phyloP scores from a whole-genome alignment of 2,888 invertebrate genomes.

The Colostygia pectinataria region DNA sequence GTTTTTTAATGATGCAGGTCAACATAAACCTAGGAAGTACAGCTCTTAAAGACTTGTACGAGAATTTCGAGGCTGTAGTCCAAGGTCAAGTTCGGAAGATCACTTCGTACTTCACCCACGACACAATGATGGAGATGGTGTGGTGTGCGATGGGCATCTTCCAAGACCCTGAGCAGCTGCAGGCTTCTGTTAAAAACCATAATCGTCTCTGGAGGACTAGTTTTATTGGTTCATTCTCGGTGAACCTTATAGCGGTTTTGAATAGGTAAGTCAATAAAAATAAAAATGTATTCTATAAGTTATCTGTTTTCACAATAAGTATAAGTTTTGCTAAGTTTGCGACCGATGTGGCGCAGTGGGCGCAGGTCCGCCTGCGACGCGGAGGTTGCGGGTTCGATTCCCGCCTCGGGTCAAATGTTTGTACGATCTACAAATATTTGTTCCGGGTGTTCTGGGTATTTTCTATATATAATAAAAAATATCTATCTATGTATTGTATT shows the following conservation, averaged over 20 bases:
- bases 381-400: no score
- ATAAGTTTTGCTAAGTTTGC: no score
- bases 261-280: conserved; percentile 87
- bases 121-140: conserved; percentile 85
- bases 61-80: conserved; percentile 66
- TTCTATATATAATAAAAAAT: no score
- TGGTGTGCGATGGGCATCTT: conserved; percentile 85
- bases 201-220: conserved; percentile 87
- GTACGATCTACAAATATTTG: no score
- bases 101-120: conserved; percentile 87
- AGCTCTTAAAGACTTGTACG: conserved; percentile 85
- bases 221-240: conserved; percentile 85
- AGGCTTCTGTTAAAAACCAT: conserved; percentile 78
- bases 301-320: no score
- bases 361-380: no score
- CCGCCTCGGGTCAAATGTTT: no score
- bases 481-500: no score
- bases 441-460: no score
- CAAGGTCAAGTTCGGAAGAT: conserved; percentile 67
- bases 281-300: no score
- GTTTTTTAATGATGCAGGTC: no score
- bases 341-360: no score
- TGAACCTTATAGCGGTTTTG: conserved; percentile 89
- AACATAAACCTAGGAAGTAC: conserved; percentile 86
- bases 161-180: conserved; percentile 82